phyloP scores from a whole-genome alignment of 2,113 vertebrate genomes.

The Heloderma charlesbogerti region DNA sequence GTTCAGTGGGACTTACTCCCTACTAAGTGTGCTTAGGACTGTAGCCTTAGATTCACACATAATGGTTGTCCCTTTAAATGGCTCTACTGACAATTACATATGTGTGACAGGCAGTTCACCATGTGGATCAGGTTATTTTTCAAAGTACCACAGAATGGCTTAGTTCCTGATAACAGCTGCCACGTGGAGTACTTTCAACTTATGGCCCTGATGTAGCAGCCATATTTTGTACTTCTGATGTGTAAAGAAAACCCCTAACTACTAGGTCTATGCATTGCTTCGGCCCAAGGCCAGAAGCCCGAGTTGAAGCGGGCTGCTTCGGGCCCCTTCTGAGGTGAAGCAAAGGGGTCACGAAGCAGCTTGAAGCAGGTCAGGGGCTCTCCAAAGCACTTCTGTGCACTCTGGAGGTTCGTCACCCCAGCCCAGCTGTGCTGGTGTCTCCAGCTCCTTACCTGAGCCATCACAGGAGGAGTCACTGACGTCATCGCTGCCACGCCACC shows the following conservation, averaged over 20 bases:
- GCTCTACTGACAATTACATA: background rate
- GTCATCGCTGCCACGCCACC: too few species aligned
- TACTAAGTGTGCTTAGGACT: background rate
- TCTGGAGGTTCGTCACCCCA: too few species aligned
- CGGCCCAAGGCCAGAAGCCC: too few species aligned
- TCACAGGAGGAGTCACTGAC: too few species aligned
- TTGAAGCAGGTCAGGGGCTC: too few species aligned
- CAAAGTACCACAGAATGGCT: background rate
- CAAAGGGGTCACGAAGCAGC: too few species aligned
- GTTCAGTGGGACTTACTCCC: background rate
- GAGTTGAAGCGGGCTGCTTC: too few species aligned
- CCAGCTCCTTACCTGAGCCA: too few species aligned
- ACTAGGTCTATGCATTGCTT: background rate
- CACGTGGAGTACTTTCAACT: background rate
- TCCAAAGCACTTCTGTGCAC: too few species aligned
- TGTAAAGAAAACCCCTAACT: background rate
- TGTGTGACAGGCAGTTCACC: background rate
- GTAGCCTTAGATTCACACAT: background rate
- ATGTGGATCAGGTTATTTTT: background rate
- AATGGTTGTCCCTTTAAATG: background rate
- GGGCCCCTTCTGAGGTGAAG: too few species aligned
- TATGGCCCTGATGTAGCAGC: background rate
- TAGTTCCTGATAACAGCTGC: background rate
- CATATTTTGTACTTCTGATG: background rate
- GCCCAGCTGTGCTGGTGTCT: too few species aligned